phyloP scores from a whole-genome alignment of 1,140 invertebrate genomes.

The Polypedilum pembai region DNA sequence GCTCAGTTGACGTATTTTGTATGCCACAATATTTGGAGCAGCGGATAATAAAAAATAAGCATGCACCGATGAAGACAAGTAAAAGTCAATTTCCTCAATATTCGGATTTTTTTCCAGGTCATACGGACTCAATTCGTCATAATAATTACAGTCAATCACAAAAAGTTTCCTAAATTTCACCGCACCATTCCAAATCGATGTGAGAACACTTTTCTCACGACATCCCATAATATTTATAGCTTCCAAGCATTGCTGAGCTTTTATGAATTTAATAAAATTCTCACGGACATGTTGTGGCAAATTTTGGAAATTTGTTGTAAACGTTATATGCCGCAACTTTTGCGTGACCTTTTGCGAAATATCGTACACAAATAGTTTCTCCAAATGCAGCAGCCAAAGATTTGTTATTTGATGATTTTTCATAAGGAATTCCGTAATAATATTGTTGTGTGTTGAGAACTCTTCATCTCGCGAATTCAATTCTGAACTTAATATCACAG shows the following conservation, averaged over 20 bases:
- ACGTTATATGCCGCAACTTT: not conserved
- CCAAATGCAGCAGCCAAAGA: not conserved
- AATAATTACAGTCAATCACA: not conserved
- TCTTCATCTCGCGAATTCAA: not conserved
- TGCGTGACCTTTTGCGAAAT: not conserved
- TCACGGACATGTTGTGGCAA: not conserved
- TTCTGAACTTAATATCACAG: not conserved
- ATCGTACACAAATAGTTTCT: not conserved
- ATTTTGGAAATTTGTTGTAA: conserved; percentile 8
- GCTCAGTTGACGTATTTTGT: not conserved
- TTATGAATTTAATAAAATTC: conserved; percentile 22
- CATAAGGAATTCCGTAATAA: not conserved
- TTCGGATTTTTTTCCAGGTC: not conserved
- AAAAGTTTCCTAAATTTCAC: not conserved
- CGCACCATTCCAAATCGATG: not conserved
- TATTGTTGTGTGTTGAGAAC: not conserved
- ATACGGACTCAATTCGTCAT: not conserved
- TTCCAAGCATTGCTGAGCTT: not conserved
- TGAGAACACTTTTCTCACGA: not conserved
- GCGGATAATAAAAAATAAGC: not conserved
- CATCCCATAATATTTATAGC: not conserved
- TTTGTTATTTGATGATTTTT: conserved; percentile 16
- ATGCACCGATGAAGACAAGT: not conserved
- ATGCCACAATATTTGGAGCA: not conserved
- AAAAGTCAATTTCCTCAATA: conserved; percentile 12